Evolutionary conservation across 2,797 vertebrate genomes (phyloP).

Genomic region (Lepus oiostolus): DNA sequence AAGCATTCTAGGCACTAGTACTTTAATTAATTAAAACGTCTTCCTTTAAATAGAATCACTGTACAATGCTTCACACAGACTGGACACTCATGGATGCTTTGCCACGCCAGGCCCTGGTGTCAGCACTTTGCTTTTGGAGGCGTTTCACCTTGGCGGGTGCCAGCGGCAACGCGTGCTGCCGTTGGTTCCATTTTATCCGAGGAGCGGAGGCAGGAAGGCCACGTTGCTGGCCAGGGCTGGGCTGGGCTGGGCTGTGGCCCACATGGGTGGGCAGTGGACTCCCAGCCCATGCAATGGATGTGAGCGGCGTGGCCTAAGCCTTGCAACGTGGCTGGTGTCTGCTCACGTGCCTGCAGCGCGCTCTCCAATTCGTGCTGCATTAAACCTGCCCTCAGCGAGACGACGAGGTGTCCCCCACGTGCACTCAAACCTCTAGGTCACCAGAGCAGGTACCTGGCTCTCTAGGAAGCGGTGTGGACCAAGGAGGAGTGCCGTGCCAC

Average conservation of each 20-base stretch:
- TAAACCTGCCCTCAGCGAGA: accelerated
- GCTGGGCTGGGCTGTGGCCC: no score
- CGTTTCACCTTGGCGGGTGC: background rate
- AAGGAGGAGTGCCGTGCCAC: background rate
- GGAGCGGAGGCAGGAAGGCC: accelerated
- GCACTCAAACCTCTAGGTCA: accelerated
- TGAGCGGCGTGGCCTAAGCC: no score
- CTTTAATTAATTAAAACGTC: no score
- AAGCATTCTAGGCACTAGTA: background rate
- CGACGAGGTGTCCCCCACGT: accelerated
- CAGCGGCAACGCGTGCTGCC: no score
- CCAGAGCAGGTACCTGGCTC: accelerated
- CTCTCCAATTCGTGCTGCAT: accelerated
- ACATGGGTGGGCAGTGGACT: background rate
- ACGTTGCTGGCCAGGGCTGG: background rate
- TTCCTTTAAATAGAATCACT: background rate
- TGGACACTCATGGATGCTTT: no score
- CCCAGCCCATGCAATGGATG: accelerated
- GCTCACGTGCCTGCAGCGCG: accelerated
- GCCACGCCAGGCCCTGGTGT: background rate
- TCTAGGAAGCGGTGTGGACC: background rate
- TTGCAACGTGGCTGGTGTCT: no score
- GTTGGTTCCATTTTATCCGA: background rate
- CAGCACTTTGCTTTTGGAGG: no score
- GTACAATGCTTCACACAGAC: background rate